phyloP scores from a whole-genome alignment of 2,113 vertebrate genomes.

The Lepus timidus region DNA sequence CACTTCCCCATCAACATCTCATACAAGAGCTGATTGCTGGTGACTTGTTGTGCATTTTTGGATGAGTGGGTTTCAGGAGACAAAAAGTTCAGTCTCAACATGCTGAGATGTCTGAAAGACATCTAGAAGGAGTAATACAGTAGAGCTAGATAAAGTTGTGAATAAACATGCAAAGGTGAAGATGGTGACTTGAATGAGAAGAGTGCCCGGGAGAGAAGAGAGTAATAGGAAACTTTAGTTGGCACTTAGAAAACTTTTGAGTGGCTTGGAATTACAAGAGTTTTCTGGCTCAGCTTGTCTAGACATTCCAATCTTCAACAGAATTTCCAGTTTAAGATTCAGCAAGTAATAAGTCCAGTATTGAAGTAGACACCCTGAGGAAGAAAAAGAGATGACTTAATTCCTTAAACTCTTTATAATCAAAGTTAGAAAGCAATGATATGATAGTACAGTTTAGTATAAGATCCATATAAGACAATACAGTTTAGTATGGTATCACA shows the following conservation, averaged over 20 bases:
- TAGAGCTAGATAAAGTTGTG: background rate
- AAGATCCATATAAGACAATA: background rate
- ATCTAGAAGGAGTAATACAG: background rate
- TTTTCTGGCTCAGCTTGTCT: background rate
- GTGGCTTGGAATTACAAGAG: background rate
- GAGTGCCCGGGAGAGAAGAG: background rate
- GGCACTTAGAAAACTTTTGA: slow-evolving; percentile 15
- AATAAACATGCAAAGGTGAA: background rate
- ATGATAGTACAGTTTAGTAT: background rate
- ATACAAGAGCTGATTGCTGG: background rate
- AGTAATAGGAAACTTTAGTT: background rate
- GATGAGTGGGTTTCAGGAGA: background rate
- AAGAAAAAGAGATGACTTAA: background rate
- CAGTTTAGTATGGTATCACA: background rate
- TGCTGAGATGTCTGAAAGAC: background rate
- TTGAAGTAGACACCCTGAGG: background rate
- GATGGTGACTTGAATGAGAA: background rate
- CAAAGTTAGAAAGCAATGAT: background rate
- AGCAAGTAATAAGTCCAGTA: background rate
- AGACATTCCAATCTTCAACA: slow-evolving; percentile 11
- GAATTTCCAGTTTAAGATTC: background rate
- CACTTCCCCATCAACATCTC: too few species aligned
- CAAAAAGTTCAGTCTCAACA: background rate
- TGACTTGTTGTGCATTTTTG: background rate
- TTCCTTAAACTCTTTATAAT: background rate